These are phyloP conservation scores for Centruroides sculpturatus DNA, from an alignment of 1,140 invertebrate species.

Conservation along the genomic window DNA sequence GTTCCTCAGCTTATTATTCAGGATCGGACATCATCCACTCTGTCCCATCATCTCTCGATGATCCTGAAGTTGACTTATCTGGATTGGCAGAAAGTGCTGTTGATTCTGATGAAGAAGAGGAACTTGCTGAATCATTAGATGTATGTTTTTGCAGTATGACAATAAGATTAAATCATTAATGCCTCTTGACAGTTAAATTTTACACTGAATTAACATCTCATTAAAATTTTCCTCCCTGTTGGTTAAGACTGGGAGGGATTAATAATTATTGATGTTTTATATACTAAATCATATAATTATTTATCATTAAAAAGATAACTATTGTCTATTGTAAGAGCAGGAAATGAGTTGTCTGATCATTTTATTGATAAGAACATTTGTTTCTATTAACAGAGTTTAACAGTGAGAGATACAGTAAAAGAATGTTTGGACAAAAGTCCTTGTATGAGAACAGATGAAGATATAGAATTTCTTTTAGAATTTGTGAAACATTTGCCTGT, in stretches of 20 bases:
- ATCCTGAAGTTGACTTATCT: conserved; percentile 70
- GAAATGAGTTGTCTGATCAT: too few species aligned
- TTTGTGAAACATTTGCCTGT: conserved; percentile 71
- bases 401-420: conserved; percentile 79
- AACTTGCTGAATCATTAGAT: conserved; percentile 58
- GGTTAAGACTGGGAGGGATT: too few species aligned
- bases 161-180: background rate
- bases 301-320: too few species aligned
- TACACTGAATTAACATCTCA: too few species aligned
- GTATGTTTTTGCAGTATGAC: conserved; percentile 19
- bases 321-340: too few species aligned
- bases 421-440: conserved; percentile 97
- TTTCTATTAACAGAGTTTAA: conserved; percentile 49
- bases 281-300: too few species aligned
- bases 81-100: conserved; percentile 87
- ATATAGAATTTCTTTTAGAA: conserved; percentile 87
- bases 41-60: conserved; percentile 30
- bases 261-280: too few species aligned
- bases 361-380: too few species aligned
- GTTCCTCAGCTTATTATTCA: conserved; percentile 75
- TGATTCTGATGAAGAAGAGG: conserved; percentile 64
- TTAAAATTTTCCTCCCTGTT: too few species aligned
- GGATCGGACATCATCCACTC: conserved; percentile 79
- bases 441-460: conserved; percentile 77
- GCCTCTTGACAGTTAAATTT: too few species aligned